Conservation (phyloP, 2,888 invertebrate species). For the Gortyna flavago region DNA sequence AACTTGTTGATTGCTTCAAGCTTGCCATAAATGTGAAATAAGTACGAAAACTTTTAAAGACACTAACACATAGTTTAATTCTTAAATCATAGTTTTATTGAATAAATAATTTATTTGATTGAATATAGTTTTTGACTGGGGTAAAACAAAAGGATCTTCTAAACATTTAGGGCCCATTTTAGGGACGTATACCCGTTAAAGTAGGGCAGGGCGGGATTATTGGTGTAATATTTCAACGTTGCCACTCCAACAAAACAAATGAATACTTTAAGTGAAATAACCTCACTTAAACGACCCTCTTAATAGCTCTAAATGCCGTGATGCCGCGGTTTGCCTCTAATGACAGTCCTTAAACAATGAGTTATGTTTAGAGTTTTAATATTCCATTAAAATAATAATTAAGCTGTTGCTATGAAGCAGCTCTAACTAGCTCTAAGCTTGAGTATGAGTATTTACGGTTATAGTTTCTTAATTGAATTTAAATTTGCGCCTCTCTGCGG, state of each 20-base stretch:
- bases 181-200: constrained; percentile 27
- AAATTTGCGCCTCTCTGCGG: constrained; percentile 82
- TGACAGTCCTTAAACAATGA: constrained; percentile 74
- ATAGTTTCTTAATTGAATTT: constrained; percentile 80
- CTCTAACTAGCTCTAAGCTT: constrained; percentile 59
- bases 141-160: constrained; percentile 1
- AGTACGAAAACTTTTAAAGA: constrained; percentile 19
- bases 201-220: constrained; percentile 38
- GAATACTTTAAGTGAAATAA: constrained; percentile 70
- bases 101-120: constrained; percentile 15
- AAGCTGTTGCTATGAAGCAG: constrained; percentile 71
- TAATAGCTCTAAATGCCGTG: constrained; percentile 71
- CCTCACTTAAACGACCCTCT: constrained; percentile 69
- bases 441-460: constrained; percentile 71
- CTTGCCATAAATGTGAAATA: constrained; percentile 28
- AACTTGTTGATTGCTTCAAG: constrained; percentile 37
- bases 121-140: constrained; percentile 1
- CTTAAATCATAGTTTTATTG: constrained; percentile 14
- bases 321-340: constrained; percentile 69
- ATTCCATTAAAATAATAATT: constrained; percentile 76
- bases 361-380: constrained; percentile 75
- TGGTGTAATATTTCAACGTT: constrained; percentile 69
- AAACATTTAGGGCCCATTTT: constrained; percentile 3
- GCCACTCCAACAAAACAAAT: constrained; percentile 58
- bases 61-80: constrained; percentile 2